Percentiles rank a stretch among this genome's conserved stretches.
Evolutionary conservation across 2,797 vertebrate species (phyloP).

Genomic region (Sitta carolinensis): DNA sequence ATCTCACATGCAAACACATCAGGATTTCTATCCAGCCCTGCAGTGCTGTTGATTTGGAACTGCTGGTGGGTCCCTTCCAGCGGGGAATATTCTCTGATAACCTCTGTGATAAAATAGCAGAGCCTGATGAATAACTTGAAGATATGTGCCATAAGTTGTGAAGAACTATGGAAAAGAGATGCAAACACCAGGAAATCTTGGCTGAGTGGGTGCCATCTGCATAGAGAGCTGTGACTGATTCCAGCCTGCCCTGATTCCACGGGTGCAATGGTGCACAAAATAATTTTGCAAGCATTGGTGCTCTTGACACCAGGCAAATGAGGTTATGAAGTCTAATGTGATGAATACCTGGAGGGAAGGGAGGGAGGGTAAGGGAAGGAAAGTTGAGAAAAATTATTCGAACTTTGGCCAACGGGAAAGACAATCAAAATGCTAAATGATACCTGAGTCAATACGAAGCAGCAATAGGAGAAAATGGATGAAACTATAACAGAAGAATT

Average conservation of each 20-base stretch:
- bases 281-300: not conserved
- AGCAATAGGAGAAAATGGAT: not conserved
- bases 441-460: not conserved
- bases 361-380: not conserved
- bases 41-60: not conserved
- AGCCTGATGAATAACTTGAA: not conserved
- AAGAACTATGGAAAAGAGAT: not conserved
- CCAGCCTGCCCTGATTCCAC: not conserved
- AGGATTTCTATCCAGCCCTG: not conserved
- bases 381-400: not conserved
- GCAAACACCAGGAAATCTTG: not conserved
- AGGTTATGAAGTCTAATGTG: not conserved
- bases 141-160: not conserved
- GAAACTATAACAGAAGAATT: not conserved
- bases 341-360: not conserved
- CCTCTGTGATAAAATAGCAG: not conserved
- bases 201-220: not conserved
- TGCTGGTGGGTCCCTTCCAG: not conserved
- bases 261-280: not conserved
- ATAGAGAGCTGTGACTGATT: not conserved
- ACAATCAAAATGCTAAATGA: not conserved
- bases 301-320: not conserved
- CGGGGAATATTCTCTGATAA: not conserved
- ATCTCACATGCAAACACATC: not conserved
- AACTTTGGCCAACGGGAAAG: not conserved